Conservation (phyloP, 2,797 vertebrate species). For the Gymnoscopelus microlampas region DNA sequence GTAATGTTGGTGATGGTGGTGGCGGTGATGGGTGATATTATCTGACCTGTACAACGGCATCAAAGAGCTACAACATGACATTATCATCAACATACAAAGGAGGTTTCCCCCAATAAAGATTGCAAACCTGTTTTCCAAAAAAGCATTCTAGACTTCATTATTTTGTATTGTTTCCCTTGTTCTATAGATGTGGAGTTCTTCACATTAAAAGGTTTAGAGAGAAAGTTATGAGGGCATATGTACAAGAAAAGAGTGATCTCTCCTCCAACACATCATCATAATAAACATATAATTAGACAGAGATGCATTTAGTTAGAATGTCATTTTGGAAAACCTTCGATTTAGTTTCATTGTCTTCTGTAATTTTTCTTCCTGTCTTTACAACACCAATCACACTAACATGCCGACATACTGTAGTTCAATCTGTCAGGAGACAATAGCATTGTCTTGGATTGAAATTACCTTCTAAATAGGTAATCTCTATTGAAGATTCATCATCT, state of each 20-base stretch:
- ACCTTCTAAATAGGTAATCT: constrained; percentile 30
- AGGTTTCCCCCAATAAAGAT: constrained; percentile 38
- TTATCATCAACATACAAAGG: constrained; percentile 56
- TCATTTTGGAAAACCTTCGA: neutral
- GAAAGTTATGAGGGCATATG: too few relatives aligned
- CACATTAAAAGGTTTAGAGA: too few relatives aligned
- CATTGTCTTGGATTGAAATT: constrained; percentile 12
- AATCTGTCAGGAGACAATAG: neutral
- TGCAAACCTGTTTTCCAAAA: constrained; percentile 22
- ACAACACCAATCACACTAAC: neutral
- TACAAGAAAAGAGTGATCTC: too few relatives aligned
- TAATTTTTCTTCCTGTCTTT: neutral
- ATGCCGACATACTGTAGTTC: neutral
- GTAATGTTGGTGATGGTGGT: neutral
- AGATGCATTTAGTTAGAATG: neutral
- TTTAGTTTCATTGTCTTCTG: neutral
- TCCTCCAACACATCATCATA: too few relatives aligned
- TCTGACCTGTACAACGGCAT: constrained; percentile 40
- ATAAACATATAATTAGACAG: neutral
- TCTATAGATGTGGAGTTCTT: neutral
- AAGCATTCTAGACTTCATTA: neutral
- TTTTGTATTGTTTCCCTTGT: neutral
- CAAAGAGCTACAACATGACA: constrained; percentile 52
- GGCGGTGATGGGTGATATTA: constrained; percentile 16
- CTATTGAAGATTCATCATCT: too few relatives aligned